Conservation (phyloP, 2,113 vertebrate genomes). For the Notarius quadriscutis region DNA sequence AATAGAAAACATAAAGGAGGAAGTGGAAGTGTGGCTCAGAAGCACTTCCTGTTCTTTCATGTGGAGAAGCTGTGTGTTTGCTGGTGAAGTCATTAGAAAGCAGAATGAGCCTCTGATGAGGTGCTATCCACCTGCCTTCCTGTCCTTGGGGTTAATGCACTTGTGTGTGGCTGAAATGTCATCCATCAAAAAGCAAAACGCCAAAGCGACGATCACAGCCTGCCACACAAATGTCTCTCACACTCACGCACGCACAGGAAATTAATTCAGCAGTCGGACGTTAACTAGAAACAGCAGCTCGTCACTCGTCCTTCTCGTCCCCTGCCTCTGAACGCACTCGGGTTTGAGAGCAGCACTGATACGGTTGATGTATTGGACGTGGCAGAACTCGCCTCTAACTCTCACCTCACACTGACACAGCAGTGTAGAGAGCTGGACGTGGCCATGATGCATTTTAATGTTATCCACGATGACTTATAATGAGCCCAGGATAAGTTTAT, state of each 20-base stretch:
- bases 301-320: neutral
- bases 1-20: neutral
- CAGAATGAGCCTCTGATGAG: neutral
- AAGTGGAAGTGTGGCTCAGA: neutral
- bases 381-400: too few species aligned
- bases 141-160: neutral
- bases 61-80: neutral
- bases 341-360: neutral
- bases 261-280: neutral
- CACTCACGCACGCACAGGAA: neutral
- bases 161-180: conserved; percentile 11
- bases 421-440: too few species aligned
- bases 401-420: neutral
- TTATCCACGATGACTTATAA: neutral
- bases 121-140: conserved; percentile 1
- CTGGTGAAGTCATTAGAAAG: conserved; percentile 6
- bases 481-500: neutral
- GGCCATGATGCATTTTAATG: neutral
- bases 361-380: neutral
- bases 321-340: neutral
- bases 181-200: neutral
- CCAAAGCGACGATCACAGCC: neutral
- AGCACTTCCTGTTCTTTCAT: conserved; percentile 1
- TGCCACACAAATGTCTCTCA: too few species aligned
- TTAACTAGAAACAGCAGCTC: neutral